Evolutionary conservation across 2,888 invertebrate genomes (phyloP), one percentile per base, ranked within the genome.

Genomic region (Sphecodes monilicornis): DNA sequence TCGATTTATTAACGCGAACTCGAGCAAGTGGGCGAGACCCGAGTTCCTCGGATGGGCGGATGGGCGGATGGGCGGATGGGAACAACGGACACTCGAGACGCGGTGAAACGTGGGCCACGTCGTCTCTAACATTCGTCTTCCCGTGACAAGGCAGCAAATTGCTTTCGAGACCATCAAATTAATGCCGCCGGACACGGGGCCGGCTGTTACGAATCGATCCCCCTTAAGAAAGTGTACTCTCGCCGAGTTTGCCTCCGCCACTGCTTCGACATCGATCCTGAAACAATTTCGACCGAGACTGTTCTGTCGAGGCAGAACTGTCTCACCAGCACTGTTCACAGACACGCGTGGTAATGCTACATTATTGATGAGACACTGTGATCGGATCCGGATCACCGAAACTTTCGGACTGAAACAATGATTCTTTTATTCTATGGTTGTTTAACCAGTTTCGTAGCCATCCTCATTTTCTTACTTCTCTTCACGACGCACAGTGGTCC

Each of bases 61-160:
- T 36, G 29, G 80, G 79, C n/a, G n/a, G n/a, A n/a, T 64, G 73
- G 84, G 75, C 64, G 76, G 72, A 66, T 36, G 29, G 80, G 79
- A 43, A 60, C 29, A 50, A 6, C 69, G 72, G 13, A 69, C 46
- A 77, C 73, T 76, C 36, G 77, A 74, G 70, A 72, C 81, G 76
- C 73, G 72, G 76, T 66, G 70, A 84, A 78, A 86, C 82, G 82
- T 80, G 74, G 60, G 43, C 54, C 57, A 22, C 70, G 72, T 90
- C 86, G 84, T 88, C 86, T 78, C 77, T 71, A 85, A 86, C 90
- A 90, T 90, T 89, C 86, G 88, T 90, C 90, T 90, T 90, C 88
- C 68, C 73, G 70, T 90, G 90, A 90, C 90, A 90, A 90, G 90
- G 86, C 90, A 90, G 90, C 90, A 90, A 90, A 90, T 90, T 90